Conservation (phyloP, 2,113 vertebrate genomes). For the Rhombomys opimus region DNA sequence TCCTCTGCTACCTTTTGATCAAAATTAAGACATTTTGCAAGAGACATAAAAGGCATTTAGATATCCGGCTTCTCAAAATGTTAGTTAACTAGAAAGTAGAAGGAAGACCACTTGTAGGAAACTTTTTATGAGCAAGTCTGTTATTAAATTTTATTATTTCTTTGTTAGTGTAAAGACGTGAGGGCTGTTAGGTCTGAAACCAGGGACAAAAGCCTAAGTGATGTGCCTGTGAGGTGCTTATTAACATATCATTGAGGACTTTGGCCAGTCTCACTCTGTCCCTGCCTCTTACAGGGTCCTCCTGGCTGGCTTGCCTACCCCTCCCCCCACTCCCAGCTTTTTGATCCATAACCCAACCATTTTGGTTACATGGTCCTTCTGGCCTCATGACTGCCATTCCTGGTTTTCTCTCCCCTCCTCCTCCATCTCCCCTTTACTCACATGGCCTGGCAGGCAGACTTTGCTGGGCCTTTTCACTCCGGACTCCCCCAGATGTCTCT, state of each 20-base stretch:
- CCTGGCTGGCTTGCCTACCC: not conserved
- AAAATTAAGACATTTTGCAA: slow-evolving; percentile 59
- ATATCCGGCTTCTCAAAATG: not conserved
- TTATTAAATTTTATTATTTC: slow-evolving; percentile 2
- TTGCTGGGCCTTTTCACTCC: not conserved
- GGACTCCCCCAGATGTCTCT: not conserved
- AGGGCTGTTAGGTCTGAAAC: not conserved
- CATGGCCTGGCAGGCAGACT: not conserved
- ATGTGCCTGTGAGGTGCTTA: not conserved
- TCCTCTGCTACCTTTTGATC: not conserved
- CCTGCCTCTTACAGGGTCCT: not conserved
- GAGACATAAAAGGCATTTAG: not conserved
- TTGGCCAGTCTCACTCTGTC: not conserved
- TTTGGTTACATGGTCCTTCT: not conserved
- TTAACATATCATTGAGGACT: not conserved
- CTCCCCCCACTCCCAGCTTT: too few species aligned
- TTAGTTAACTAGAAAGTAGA: slow-evolving; percentile 43
- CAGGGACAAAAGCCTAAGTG: not conserved
- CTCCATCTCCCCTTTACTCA: not conserved
- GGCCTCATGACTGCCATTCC: not conserved
- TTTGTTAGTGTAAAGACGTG: not conserved
- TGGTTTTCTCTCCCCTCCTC: not conserved
- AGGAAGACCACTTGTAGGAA: not conserved
- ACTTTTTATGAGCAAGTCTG: slow-evolving; percentile 9
- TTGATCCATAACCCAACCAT: not conserved